Percentiles rank a stretch among this genome's conserved stretches.
These are phyloP conservation scores for Eulithis testata DNA, from an alignment of 2,888 invertebrate genomes.

Conservation along the genomic window DNA sequence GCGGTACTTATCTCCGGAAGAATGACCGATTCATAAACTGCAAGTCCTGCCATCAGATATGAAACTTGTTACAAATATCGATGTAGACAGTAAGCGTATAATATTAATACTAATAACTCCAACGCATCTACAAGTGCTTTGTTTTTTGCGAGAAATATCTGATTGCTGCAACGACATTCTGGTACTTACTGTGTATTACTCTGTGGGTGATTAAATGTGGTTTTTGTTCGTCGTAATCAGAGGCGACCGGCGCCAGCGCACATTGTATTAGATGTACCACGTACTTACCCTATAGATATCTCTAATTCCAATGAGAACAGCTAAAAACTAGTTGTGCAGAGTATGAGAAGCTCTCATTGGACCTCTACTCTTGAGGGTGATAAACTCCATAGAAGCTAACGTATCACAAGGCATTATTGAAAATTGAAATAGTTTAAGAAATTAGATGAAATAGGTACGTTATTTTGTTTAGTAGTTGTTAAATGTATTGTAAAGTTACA, in stretches of 20 bases:
- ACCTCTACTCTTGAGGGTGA: background rate
- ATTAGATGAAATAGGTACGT: no score
- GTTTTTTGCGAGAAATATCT: slow-evolving; percentile 31
- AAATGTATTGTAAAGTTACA: no score
- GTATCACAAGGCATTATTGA: no score
- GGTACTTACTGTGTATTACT: slow-evolving; percentile 22
- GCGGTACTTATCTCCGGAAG: background rate
- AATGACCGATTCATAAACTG: slow-evolving; percentile 18
- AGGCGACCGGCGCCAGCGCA: slow-evolving; percentile 37
- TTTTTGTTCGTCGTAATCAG: slow-evolving; percentile 33
- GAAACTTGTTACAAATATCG: slow-evolving; percentile 26
- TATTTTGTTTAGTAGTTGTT: no score
- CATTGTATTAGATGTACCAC: slow-evolving; percentile 10
- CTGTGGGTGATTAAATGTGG: slow-evolving; percentile 27
- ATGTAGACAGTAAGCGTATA: slow-evolving; percentile 36
- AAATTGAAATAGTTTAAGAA: no score
- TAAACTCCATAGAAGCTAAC: background rate
- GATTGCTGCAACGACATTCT: slow-evolving; percentile 34
- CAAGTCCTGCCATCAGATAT: slow-evolving; percentile 21
- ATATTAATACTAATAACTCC: slow-evolving; percentile 35
- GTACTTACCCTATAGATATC: slow-evolving; percentile 6
- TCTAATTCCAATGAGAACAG: slow-evolving; percentile 11
- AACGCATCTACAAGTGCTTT: slow-evolving; percentile 7
- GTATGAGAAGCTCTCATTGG: background rate
- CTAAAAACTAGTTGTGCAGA: slow-evolving; percentile 11